A percentile compares a stretch with the other conserved stretches of the same genome.
These are phyloP conservation scores for Crossoptilon crossoptilon DNA, from an alignment of 2,797 vertebrate species.

Conservation along the genomic window DNA sequence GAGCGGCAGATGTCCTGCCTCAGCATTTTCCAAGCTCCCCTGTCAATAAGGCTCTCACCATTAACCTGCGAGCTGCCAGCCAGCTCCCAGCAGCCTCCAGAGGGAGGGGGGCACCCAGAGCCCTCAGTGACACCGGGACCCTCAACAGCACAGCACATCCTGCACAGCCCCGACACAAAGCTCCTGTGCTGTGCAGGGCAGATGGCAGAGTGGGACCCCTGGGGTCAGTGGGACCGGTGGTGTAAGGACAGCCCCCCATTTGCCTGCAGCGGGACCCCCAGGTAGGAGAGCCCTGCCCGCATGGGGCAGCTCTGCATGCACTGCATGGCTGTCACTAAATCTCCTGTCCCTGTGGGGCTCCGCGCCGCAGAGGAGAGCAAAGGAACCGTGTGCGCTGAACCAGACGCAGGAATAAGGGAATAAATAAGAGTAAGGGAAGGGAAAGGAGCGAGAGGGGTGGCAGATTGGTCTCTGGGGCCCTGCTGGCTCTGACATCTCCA, in stretches of 20 bases:
- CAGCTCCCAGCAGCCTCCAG: not conserved
- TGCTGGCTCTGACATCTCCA: slow-evolving; percentile 32
- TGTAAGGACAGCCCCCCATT: not conserved
- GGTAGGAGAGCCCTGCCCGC: not conserved
- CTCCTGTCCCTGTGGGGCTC: not conserved
- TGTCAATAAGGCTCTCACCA: slow-evolving; percentile 40
- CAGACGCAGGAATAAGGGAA: not conserved
- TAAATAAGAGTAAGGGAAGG: slow-evolving; percentile 11
- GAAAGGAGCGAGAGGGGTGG: not conserved
- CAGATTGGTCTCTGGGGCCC: not conserved
- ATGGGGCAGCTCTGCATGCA: fast-evolving
- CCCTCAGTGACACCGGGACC: fast-evolving
- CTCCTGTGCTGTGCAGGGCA: not conserved
- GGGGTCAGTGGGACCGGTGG: not conserved
- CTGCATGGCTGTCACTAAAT: not conserved
- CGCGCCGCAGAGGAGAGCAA: fast-evolving
- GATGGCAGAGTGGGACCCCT: not conserved
- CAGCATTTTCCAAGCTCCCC: slow-evolving; percentile 50
- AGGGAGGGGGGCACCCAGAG: not conserved
- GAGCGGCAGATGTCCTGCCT: slow-evolving; percentile 39
- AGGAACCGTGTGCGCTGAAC: not conserved
- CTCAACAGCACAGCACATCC: not conserved
- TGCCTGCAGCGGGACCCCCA: not conserved
- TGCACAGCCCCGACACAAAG: fast-evolving
- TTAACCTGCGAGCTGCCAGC: slow-evolving; percentile 63